These are phyloP conservation scores for Pseudanteris insignis DNA, from an alignment of 2,888 invertebrate species.

Conservation along the genomic window DNA sequence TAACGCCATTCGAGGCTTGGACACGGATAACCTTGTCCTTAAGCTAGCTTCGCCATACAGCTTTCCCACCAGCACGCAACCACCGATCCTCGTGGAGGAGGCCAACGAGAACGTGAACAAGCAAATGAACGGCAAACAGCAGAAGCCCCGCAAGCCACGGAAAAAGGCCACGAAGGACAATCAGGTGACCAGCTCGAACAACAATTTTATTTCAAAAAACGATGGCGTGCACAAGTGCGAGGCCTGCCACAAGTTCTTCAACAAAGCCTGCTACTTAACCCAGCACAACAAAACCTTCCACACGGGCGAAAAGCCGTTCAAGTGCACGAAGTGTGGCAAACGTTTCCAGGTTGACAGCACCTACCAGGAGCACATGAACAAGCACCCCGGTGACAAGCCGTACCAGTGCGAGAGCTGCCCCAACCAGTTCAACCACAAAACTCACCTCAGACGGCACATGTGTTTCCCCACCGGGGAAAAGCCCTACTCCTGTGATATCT, in stretches of 20 bases:
- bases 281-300: slow-evolving; percentile 92
- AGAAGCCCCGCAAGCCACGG: slow-evolving; percentile 3
- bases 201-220: slow-evolving; percentile 51
- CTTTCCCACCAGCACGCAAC: not conserved
- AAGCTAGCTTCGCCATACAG: slow-evolving; percentile 1
- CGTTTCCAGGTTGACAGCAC: slow-evolving; percentile 78
- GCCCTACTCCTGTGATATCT: slow-evolving; percentile 82
- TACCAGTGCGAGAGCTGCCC: slow-evolving; percentile 87
- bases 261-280: slow-evolving; percentile 86
- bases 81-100: slow-evolving; percentile 23
- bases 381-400: slow-evolving; percentile 85
- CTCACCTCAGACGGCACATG: slow-evolving; percentile 86
- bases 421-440: slow-evolving; percentile 91
- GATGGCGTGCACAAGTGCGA: slow-evolving; percentile 74
- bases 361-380: slow-evolving; percentile 79
- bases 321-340: slow-evolving; percentile 87
- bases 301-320: slow-evolving; percentile 85
- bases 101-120: slow-evolving; percentile 10
- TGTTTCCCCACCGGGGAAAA: slow-evolving; percentile 88
- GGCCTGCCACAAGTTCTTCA: slow-evolving; percentile 85
- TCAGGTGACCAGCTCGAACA: slow-evolving; percentile 53
- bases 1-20: slow-evolving; percentile 29
- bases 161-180: slow-evolving; percentile 48
- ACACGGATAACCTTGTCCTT: slow-evolving; percentile 6
- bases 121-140: slow-evolving; percentile 31